Evolutionary conservation across 2,797 vertebrate genomes (phyloP).

Genomic region (Esox lucius): DNA sequence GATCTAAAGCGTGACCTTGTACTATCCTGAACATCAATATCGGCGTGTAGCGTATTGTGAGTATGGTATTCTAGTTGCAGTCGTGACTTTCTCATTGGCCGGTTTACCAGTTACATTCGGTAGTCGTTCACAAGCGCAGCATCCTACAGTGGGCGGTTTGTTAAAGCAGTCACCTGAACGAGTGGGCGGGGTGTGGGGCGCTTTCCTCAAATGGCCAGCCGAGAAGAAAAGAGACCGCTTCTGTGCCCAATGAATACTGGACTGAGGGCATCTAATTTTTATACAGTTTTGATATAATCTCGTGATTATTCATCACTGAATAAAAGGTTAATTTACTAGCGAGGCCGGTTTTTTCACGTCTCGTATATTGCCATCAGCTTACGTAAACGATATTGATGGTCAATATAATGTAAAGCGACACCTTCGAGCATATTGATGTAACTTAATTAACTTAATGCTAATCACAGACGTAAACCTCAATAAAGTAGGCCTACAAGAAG

Average conservation of each 20-base stretch:
- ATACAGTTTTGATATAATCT: not conserved
- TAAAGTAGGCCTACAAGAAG: constrained; percentile 14
- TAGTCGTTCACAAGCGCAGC: constrained; percentile 57
- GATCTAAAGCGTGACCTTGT: not conserved
- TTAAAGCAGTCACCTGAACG: constrained; percentile 58
- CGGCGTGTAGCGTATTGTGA: not conserved
- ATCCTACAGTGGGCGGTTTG: constrained; percentile 48
- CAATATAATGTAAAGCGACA: not conserved
- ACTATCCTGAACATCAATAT: not conserved
- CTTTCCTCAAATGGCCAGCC: constrained; percentile 10
- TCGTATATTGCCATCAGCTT: not conserved
- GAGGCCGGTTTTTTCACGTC: not conserved
- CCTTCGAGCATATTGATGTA: constrained; percentile 34
- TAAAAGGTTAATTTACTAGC: too few relatives aligned
- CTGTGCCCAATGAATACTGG: not conserved
- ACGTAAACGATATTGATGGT: not conserved
- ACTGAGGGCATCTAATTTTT: not conserved
- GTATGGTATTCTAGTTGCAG: not conserved
- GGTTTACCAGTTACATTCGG: constrained; percentile 31
- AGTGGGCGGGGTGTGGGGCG: constrained; percentile 46
- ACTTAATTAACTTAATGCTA: constrained; percentile 52
- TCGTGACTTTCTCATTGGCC: constrained; percentile 24
- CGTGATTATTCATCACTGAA: too few relatives aligned
- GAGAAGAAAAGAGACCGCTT: constrained; percentile 3
- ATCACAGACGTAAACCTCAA: constrained; percentile 30